Evolutionary conservation across 53 echinoderm and acorn worm species (phyloP).

Genomic region (Apostichopus leukothele): DNA sequence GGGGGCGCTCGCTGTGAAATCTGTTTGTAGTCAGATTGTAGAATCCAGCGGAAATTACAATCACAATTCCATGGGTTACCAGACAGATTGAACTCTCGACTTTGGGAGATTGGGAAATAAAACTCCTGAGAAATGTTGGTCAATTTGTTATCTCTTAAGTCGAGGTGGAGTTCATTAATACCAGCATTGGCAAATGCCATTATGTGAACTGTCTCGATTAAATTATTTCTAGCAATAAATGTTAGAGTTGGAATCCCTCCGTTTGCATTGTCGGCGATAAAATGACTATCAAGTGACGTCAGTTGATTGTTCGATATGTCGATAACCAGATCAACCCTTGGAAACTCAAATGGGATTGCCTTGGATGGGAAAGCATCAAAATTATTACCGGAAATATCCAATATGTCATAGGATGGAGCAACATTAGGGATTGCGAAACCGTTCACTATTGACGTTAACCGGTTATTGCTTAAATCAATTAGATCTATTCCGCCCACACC

Average conservation of each 20-base stretch:
- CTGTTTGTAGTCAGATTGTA: not conserved
- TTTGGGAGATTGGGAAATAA: slow-evolving; percentile 1
- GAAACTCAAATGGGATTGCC: not conserved
- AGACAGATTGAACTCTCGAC: slow-evolving; percentile 12
- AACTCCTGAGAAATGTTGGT: slow-evolving; percentile 13
- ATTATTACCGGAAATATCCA: slow-evolving; percentile 10
- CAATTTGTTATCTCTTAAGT: slow-evolving; percentile 3
- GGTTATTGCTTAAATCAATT: slow-evolving; percentile 15
- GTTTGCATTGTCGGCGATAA: slow-evolving; percentile 1
- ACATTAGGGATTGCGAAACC: not conserved
- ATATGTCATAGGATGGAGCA: not conserved
- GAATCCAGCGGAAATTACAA: slow-evolving; percentile 33
- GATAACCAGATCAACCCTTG: not conserved
- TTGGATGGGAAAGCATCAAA: slow-evolving; percentile 14
- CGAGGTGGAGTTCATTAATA: slow-evolving; percentile 5
- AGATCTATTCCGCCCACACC: not conserved
- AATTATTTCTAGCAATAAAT: slow-evolving; percentile 10
- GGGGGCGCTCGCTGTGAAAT: not conserved
- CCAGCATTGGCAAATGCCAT: not conserved
- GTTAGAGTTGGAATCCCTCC: not conserved
- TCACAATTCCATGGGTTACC: slow-evolving; percentile 39
- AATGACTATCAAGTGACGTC: not conserved
- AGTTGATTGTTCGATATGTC: slow-evolving; percentile 34
- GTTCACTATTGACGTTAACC: slow-evolving; percentile 6
- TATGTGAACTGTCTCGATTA: not conserved